These are phyloP conservation scores for Perizoma flavofasciatum DNA, from an alignment of 2,888 invertebrate genomes.

Conservation along the genomic window DNA sequence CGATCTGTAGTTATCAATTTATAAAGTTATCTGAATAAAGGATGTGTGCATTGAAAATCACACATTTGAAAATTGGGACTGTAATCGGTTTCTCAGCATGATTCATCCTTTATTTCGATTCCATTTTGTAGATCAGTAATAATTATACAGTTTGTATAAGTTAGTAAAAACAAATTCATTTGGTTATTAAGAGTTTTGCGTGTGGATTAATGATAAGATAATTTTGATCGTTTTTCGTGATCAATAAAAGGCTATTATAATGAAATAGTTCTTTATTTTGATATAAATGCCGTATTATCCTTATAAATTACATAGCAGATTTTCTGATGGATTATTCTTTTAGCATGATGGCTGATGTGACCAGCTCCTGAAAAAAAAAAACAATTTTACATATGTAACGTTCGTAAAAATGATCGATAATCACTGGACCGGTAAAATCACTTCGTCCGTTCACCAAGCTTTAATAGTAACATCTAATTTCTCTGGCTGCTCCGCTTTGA, in stretches of 20 bases:
- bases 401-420: no score
- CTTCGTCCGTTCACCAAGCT: no score
- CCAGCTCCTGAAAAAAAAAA: conserved; percentile 60
- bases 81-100: neutral
- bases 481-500: no score
- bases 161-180: conserved; percentile 17
- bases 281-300: conserved; percentile 11
- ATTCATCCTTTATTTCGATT: conserved; percentile 5
- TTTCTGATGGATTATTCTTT: conserved; percentile 55
- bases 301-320: conserved; percentile 10
- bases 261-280: conserved; percentile 21
- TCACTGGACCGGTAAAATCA: no score
- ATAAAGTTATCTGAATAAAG: conserved; percentile 2
- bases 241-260: conserved; percentile 40
- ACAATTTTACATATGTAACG: conserved; percentile 50
- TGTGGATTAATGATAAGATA: conserved; percentile 28
- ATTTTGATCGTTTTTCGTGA: conserved; percentile 37
- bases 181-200: conserved; percentile 20
- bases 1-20: conserved; percentile 14
- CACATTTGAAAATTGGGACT: no score
- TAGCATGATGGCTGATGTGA: conserved; percentile 66
- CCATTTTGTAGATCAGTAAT: conserved; percentile 6
- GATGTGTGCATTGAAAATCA: neutral
- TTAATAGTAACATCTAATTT: no score
- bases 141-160: conserved; percentile 12